A percentile compares a stretch with the other conserved stretches of the same genome.
Conservation (phyloP, 2,888 invertebrate genomes). For the Zaprionus bogoriensis region DNA sequence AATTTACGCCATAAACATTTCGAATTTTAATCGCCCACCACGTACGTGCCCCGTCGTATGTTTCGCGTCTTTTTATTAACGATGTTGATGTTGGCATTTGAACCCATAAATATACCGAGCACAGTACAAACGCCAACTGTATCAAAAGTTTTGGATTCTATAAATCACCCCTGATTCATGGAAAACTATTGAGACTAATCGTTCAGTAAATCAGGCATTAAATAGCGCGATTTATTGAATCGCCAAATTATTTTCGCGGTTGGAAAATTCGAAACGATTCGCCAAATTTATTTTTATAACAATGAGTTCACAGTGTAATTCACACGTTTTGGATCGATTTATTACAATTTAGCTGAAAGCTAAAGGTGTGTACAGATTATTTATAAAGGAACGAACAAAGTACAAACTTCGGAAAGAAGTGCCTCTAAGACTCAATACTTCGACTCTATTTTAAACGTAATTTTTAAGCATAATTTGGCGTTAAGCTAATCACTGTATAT, state of each 20-base stretch:
- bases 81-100: slow-evolving; percentile 60
- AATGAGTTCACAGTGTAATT: background rate
- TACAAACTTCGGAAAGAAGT: too few species aligned
- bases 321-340: background rate
- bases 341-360: background rate
- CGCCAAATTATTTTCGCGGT: slow-evolving; percentile 1
- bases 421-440: too few species aligned
- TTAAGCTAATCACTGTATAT: too few species aligned
- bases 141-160: slow-evolving; percentile 20
- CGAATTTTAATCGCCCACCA: background rate
- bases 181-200: slow-evolving; percentile 58
- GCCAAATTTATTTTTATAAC: background rate
- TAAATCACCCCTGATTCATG: slow-evolving; percentile 44
- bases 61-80: slow-evolving; percentile 37
- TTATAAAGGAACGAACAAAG: too few species aligned
- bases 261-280: background rate
- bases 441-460: too few species aligned
- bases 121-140: slow-evolving; percentile 8
- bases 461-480: too few species aligned
- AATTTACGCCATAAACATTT: slow-evolving; percentile 20
- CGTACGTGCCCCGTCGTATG: background rate
- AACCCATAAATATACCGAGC: slow-evolving; percentile 33
- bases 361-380: background rate
- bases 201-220: slow-evolving; percentile 47
- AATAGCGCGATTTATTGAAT: slow-evolving; percentile 18